Evolutionary conservation across 2,888 invertebrate species (phyloP).

Genomic region (Melangyna quadrimaculata): DNA sequence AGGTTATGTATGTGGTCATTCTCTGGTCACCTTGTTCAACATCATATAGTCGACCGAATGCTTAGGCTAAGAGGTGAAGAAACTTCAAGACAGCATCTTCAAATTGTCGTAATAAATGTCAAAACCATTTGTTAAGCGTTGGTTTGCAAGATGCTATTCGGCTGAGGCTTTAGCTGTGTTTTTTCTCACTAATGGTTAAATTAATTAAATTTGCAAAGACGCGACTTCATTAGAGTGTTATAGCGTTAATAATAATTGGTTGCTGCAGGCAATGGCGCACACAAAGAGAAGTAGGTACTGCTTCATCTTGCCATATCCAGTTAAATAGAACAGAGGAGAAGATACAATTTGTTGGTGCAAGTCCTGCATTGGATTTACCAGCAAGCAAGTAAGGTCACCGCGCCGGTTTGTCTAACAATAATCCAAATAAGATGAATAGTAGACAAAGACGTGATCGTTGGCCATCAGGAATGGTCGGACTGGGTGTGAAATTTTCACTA

Average conservation of each 20-base stretch:
- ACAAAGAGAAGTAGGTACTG: background rate
- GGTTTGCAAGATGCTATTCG: background rate
- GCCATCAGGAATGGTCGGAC: no score
- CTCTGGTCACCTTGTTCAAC: background rate
- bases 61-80: conserved; percentile 42
- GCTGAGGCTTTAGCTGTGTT: background rate
- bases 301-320: background rate
- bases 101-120: conserved; percentile 64
- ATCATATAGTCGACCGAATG: background rate
- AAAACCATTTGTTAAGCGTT: conserved; percentile 57
- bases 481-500: no score
- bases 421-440: no score
- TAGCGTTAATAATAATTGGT: conserved; percentile 55
- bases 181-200: conserved; percentile 61
- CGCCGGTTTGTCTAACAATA: conserved; percentile 7
- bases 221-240: conserved; percentile 51
- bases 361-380: background rate
- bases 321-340: conserved; percentile 7
- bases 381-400: conserved; percentile 25
- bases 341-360: conserved; percentile 3
- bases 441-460: no score
- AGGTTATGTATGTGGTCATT: conserved; percentile 3
- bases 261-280: conserved; percentile 18
- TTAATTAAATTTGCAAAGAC: conserved; percentile 57
- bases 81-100: conserved; percentile 50